These are phyloP conservation scores for Drosophila rubida DNA, from an alignment of 2,888 invertebrate genomes.

Conservation along the genomic window DNA sequence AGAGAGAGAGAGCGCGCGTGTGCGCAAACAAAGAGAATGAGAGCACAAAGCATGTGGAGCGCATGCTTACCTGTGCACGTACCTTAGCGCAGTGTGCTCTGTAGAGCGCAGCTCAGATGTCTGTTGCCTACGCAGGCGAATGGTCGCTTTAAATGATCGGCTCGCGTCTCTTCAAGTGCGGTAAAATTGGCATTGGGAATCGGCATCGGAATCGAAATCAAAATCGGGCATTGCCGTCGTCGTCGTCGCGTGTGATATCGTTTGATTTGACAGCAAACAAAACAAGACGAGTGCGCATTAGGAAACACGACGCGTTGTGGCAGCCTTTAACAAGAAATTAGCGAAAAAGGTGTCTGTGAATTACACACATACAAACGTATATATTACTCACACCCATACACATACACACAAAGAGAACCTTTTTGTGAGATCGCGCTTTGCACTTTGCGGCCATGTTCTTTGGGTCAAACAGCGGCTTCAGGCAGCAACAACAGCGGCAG, in stretches of 20 bases:
- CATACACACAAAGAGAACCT: neutral
- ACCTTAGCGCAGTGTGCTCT: constrained; percentile 1
- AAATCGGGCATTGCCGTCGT: constrained; percentile 38
- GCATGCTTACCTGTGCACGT: constrained; percentile 29
- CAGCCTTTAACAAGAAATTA: constrained; percentile 18
- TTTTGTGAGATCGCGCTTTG: neutral
- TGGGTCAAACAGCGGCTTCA: constrained; percentile 14
- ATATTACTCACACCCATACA: neutral
- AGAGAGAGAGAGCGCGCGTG: neutral
- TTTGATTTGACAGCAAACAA: constrained; percentile 22
- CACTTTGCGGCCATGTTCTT: constrained; percentile 36
- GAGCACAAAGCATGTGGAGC: neutral
- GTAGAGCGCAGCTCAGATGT: constrained; percentile 47
- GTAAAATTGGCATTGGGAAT: constrained; percentile 37
- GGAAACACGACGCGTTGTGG: constrained; percentile 4
- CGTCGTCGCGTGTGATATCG: constrained; percentile 32
- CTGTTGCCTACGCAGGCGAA: constrained; percentile 66
- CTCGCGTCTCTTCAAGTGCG: constrained; percentile 40
- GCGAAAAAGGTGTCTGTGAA: constrained; percentile 28
- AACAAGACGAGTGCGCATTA: constrained; percentile 8
- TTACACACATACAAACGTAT: neutral
- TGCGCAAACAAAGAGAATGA: neutral
- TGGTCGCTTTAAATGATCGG: constrained; percentile 45
- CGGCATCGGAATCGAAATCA: constrained; percentile 4
- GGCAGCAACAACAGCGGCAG: constrained; percentile 7